Evolutionary conservation across 2,888 invertebrate genomes (phyloP).

Genomic region (Embidobia sp.): DNA sequence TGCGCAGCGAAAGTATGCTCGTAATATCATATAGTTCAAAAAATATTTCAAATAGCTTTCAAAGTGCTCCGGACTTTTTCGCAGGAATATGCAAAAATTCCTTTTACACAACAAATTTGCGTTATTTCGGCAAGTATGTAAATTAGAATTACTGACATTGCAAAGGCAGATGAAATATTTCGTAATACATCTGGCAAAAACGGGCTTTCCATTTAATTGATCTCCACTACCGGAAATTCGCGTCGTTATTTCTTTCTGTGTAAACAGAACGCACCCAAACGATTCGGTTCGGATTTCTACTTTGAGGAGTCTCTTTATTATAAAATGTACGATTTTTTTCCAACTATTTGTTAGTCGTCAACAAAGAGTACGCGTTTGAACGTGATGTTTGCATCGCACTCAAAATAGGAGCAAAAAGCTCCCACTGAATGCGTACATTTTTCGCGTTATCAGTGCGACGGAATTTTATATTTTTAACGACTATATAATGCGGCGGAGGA

Average conservation of each 20-base stretch:
- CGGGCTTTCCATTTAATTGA: constrained; percentile 1
- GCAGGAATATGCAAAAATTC: too few species aligned
- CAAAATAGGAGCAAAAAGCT: neutral
- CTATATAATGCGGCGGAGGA: neutral
- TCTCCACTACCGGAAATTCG: neutral
- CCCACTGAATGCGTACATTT: too few species aligned
- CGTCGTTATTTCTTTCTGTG: neutral
- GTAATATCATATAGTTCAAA: too few species aligned
- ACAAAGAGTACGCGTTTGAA: neutral
- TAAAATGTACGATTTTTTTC: neutral
- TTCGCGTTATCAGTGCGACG: neutral
- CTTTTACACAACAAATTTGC: neutral
- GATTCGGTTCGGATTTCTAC: neutral
- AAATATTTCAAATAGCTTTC: too few species aligned
- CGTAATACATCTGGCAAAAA: neutral
- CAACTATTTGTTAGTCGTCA: too few species aligned
- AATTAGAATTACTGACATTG: constrained; percentile 2
- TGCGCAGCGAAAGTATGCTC: too few species aligned
- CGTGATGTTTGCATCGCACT: neutral
- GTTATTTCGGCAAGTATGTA: constrained; percentile 6
- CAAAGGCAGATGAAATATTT: neutral
- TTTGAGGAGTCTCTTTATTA: constrained; percentile 3
- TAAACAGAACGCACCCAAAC: neutral
- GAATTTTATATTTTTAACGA: neutral
- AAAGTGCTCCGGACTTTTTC: too few species aligned